Conservation (phyloP, 2,797 vertebrate species). For the Pseudochirops corinnae region DNA sequence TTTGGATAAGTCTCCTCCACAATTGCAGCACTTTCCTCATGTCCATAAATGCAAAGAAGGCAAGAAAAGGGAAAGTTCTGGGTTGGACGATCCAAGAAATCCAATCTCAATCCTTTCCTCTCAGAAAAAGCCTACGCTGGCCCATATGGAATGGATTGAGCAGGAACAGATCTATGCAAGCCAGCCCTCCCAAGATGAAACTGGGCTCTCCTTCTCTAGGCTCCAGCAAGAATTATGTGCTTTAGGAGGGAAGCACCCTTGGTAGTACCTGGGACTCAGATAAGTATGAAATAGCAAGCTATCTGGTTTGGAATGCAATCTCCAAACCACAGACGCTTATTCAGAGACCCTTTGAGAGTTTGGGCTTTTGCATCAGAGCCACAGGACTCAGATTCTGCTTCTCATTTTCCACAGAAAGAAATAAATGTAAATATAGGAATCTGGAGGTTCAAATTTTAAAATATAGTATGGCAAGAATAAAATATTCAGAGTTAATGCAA, state of each 20-base stretch:
- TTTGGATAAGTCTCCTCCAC: not conserved
- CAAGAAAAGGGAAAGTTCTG: conserved; percentile 14
- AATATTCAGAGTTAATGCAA: conserved; percentile 41
- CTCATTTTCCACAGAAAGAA: conserved; percentile 53
- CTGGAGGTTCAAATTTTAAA: conserved; percentile 62
- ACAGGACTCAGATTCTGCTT: not conserved
- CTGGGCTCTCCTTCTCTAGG: not conserved
- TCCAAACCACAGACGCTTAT: not conserved
- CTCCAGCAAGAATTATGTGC: conserved; percentile 25
- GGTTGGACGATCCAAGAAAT: conserved; percentile 59
- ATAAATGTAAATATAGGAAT: not conserved
- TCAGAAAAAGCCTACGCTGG: conserved; percentile 15
- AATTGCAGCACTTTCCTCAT: conserved; percentile 16
- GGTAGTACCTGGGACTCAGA: not conserved
- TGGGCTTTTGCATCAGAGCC: not conserved
- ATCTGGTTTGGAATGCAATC: not conserved
- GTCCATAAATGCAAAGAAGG: conserved; percentile 27
- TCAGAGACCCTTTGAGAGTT: not conserved
- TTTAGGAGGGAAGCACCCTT: not conserved
- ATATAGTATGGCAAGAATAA: conserved; percentile 54
- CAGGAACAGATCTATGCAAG: not conserved
- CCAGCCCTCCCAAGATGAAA: conserved; percentile 45
- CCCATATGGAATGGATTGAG: conserved; percentile 41
- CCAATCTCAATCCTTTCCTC: conserved; percentile 46
- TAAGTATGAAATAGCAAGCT: not conserved